Percentiles rank a stretch among this genome's conserved stretches.
Conservation (phyloP, 2,113 vertebrate species). For the Chiloscyllium plagiosum region DNA sequence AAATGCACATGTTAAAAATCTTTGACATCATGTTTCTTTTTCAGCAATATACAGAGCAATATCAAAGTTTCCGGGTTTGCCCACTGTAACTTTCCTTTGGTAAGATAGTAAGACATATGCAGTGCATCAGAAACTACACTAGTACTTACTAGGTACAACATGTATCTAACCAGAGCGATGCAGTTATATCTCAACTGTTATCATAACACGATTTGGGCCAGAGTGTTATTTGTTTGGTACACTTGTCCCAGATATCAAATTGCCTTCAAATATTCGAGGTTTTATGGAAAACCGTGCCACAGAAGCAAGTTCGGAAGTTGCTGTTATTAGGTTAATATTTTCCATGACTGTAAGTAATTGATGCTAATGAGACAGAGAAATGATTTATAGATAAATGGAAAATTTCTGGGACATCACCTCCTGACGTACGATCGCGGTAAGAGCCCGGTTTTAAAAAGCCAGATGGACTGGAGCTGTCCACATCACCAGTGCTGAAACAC, state of each 20-base stretch:
- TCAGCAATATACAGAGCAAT: background rate
- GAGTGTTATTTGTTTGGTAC: background rate
- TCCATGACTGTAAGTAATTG: background rate
- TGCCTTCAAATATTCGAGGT: background rate
- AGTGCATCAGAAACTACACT: background rate
- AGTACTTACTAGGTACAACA: background rate
- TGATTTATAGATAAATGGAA: background rate
- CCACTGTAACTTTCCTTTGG: background rate
- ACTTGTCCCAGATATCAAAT: background rate
- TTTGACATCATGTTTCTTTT: no score
- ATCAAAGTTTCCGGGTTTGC: background rate
- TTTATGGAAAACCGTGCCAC: background rate
- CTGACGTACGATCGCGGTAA: background rate
- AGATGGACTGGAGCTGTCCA: background rate
- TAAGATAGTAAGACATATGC: background rate
- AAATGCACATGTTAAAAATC: no score
- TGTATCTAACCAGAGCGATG: background rate
- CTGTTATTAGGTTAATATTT: background rate
- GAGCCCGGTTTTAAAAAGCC: background rate
- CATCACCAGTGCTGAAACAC: background rate
- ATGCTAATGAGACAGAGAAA: background rate
- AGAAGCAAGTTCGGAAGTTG: background rate
- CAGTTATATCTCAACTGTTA: background rate
- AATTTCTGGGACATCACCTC: background rate
- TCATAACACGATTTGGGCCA: background rate